Conservation (phyloP, 2,113 vertebrate species). For the Thunnus maccoyii region DNA sequence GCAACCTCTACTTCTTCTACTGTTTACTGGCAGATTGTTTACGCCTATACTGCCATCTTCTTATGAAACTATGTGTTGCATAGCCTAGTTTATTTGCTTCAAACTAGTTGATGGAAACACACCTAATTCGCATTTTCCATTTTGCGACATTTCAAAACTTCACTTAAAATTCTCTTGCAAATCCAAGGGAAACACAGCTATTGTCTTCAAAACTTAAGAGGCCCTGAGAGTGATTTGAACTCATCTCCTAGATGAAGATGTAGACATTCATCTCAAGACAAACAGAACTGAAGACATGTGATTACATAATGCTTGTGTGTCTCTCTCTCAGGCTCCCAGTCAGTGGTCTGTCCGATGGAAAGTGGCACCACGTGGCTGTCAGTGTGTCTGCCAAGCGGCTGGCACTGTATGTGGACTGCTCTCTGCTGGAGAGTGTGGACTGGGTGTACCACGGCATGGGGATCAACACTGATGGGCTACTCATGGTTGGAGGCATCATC, state of each 20-base stretch:
- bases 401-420: conserved; percentile 89
- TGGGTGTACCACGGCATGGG: conserved; percentile 88
- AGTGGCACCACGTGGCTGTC: conserved; percentile 89
- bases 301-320: conserved; percentile 1
- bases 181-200: no score
- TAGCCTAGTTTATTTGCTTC: no score
- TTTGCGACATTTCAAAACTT: no score
- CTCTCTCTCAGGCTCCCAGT: conserved; percentile 86
- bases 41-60: no score
- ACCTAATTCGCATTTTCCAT: no score
- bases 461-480: conserved; percentile 84
- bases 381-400: conserved; percentile 85
- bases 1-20: no score
- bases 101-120: no score
- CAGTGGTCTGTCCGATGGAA: conserved; percentile 83
- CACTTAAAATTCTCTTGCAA: no score
- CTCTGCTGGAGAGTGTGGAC: conserved; percentile 87
- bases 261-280: not conserved
- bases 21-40: no score
- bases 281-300: not conserved
- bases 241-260: not conserved
- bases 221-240: not conserved
- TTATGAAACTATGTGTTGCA: no score
- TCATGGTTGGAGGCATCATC: conserved; percentile 88
- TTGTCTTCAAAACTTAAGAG: not conserved